Evolutionary conservation across 2,888 invertebrate species (phyloP), one percentile per base, ranked within the genome.

Genomic region (Aphidoletes aphidimyza): DNA sequence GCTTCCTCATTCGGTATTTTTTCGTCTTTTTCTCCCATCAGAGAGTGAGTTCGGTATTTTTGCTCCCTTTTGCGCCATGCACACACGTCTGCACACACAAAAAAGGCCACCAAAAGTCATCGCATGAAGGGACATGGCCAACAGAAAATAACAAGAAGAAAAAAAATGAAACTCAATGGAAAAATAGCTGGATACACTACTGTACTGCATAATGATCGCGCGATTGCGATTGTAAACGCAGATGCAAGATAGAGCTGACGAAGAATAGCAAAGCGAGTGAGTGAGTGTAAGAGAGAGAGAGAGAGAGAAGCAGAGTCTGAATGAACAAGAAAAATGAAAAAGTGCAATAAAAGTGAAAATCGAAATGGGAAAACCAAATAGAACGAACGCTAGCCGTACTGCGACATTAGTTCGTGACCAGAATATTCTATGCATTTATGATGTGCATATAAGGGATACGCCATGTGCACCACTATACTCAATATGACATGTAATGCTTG

Each of bases 341-440:
- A 83, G 22, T 34, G 83, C 47, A 84, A 84, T 49, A 47, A 83
- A 42, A 83, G 47, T 83, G 83, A 83, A 83, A 45, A 83, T 83
- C 30, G 36, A 84, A 84, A 49, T 49, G 36, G 36, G 54, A 49
- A 37, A 69, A 30, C 69, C 34, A 30, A 69, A 69, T 69, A 69
- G 69, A 69, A 69, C 34, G 69, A 69, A 34, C 6, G 49, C 78
- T 69, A 84, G 84, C 69, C 84, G 84, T 84, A 84, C 84, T 84
- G 84, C 84, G 84, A 78, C 84, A 84, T 36, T 59, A 17, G 84
- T 84, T 84, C 84, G 84, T 84, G 84, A 84, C 84, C 84, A 84
- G 84, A 84, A 84, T 84, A 84, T 45, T 26, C 34, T 6, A 69
- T 69, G 69, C 69, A 69, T 69, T 69, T 69, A 69, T 69, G 69